Base-by-base conservation (phyloP, 2,797 vertebrate genomes). In the Antennarius maculatus region DNA sequence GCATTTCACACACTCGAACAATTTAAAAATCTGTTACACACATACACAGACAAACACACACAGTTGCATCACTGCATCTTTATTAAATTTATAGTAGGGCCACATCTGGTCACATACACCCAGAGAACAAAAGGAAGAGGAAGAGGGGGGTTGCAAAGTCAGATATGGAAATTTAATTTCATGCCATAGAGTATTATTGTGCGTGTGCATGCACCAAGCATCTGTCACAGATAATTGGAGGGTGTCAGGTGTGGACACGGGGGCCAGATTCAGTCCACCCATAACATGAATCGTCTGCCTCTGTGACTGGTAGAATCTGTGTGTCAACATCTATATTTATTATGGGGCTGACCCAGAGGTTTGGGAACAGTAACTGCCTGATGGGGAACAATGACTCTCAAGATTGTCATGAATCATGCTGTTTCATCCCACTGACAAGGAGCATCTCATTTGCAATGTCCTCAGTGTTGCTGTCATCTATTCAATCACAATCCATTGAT, bases 41-140 rank as follows among this genome's bases (percentile, higher is more conserved):
- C 39, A 31, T 42, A 29, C 48, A 16, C 48, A 18, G 16, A 16
- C 29, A 79, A 41, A 71, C 76, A 77, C 71, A 61, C 60, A 61
- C 57, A 69, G 50, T 46, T 42, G 65, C 81, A 61, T 84, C 85
- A 74, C 74, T 42, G 74, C 70, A 52, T 90, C 88, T 90, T 91
- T 91, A 93, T 93, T 94, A 92, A 90, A 93, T 93, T 93, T 93
- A 89, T 81, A 91, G 88, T 79, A 74, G 86, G 89, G 90, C 77
- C 92, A 89, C 93, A 94, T 94, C 92, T 93, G 93, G 91, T 92
- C 86, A 83, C 79, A 80, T 74, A 80, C 80, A 86, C 66, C 62
- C 72, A 14, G 75, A 85, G 86, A 92, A 93, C 92, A 94, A 93
- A 93, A 76, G 80, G 65, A 76, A 76, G 71, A 61, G 66, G 61